phyloP scores from a whole-genome alignment of 1,140 invertebrate species.

The Drosophila nannoptera region DNA sequence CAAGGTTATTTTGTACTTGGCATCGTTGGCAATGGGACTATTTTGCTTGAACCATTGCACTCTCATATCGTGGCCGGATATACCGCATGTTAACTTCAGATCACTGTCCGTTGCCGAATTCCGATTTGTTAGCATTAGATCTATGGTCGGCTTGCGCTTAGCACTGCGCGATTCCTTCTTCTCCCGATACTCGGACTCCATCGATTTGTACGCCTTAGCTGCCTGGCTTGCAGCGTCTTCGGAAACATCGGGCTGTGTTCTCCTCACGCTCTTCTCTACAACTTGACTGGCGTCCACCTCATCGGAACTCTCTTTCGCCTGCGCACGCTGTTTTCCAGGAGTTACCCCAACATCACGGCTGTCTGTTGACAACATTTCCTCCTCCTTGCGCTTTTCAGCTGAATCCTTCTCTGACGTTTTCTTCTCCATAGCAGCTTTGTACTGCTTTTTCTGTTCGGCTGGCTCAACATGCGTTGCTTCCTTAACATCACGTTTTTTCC shows the following conservation, averaged over 20 bases:
- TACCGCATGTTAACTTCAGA: slow-evolving; percentile 90
- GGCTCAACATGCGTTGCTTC: no score
- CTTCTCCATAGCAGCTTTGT: no score
- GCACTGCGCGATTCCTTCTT: slow-evolving; percentile 71
- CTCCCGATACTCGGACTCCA: slow-evolving; percentile 67
- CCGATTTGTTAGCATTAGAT: slow-evolving; percentile 87
- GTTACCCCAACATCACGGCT: no score
- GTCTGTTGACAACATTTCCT: no score
- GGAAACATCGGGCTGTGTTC: slow-evolving; percentile 9
- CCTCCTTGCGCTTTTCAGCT: no score
- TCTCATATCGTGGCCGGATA: slow-evolving; percentile 88
- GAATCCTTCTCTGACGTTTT: no score
- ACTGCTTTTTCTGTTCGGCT: no score
- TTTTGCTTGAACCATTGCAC: slow-evolving; percentile 92
- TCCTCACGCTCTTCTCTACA: not conserved
- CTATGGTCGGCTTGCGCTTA: slow-evolving; percentile 88
- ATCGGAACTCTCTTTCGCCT: no score
- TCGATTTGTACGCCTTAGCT: slow-evolving; percentile 35
- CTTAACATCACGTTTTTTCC: slow-evolving; percentile 25
- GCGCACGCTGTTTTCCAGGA: no score
- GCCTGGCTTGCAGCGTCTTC: slow-evolving; percentile 32
- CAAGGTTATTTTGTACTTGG: slow-evolving; percentile 72
- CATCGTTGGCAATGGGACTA: slow-evolving; percentile 66
- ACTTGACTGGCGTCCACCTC: no score
- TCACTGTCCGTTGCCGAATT: slow-evolving; percentile 86